A percentile compares a stretch with the other conserved stretches of the same genome.
phyloP scores from a whole-genome alignment of 2,113 vertebrate genomes.

The Papio anubis region DNA sequence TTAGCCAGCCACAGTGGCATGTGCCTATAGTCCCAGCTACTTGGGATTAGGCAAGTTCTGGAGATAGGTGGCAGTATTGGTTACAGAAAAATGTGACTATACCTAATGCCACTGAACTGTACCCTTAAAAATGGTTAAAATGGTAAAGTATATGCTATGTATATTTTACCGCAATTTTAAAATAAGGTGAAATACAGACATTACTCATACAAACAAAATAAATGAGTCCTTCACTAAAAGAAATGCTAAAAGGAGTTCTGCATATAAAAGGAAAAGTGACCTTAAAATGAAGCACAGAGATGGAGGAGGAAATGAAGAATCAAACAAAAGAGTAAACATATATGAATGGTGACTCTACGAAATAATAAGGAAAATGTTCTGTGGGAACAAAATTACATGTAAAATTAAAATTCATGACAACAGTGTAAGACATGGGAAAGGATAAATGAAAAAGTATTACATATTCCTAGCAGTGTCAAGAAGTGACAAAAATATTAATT shows the following conservation, averaged over 20 bases:
- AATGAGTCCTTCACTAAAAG: background rate
- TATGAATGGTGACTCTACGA: slow-evolving; percentile 1
- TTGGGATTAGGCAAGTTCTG: background rate
- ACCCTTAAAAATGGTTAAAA: background rate
- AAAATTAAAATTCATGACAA: slow-evolving; percentile 25
- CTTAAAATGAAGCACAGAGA: background rate
- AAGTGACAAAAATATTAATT: background rate
- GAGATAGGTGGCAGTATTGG: background rate
- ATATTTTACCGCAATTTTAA: background rate
- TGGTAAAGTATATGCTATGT: background rate
- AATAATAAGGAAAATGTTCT: background rate
- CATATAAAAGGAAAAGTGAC: background rate
- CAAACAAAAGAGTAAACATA: background rate
- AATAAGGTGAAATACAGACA: background rate
- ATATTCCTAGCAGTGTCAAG: background rate
- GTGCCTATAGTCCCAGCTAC: too few relatives aligned
- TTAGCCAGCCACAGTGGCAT: too few relatives aligned
- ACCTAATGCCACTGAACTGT: background rate
- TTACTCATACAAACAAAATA: slow-evolving; percentile 41
- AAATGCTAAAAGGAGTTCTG: background rate
- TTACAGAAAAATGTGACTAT: background rate
- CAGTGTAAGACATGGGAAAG: background rate
- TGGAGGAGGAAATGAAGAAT: background rate
- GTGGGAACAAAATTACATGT: background rate
- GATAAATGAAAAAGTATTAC: background rate